Base-by-base conservation (phyloP, 1,140 invertebrate genomes). In the Megalopta genalis region DNA sequence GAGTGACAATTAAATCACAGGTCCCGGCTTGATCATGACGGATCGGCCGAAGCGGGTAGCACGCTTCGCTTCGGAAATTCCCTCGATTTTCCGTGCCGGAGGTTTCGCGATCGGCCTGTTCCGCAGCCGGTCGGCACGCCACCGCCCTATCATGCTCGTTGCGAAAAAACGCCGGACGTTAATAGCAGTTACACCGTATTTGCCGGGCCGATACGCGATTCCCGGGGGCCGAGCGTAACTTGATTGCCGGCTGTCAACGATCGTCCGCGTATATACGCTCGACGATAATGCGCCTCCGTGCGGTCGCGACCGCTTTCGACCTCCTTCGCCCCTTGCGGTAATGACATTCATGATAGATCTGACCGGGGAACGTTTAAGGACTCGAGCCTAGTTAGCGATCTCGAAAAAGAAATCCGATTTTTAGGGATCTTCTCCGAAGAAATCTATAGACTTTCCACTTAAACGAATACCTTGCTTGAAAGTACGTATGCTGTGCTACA, bases 1-100 rank as follows among this genome's bases (percentile, higher is more conserved):
- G 86, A 59, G 84, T 91, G 91, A 93, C 91, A 92, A 91, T 92
- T 91, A 93, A 93, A 93, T 92, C 91, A 92, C 86, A 91, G 90
- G 89, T 90, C 85, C 75, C 80, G 82, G 25, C 81, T 90, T 91
- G 91, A 93, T 92, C 90, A 92, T 92, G 91, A 93, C 90, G 91
- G 90, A 93, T 92, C 87, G 85, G 85, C 82, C 37, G 79, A 78
- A 72, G 74, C 42, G 42, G 77, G 73, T 52, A 70, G 12, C 72
- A 59, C 42, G 42, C 42, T 87, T 89, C 82, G 85, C 87, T 84
- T 88, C 88, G 84, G 69, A 90, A 86, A 89, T 90, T 82, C 83
- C 66, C 77, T 66, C 73, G 66, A 54, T 75, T 87, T 87, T 88
- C 67, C 80, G 69, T 70, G 70, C 42, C 68, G 57, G 32, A 10